Base-by-base conservation (phyloP, 2,113 vertebrate genomes). In the Pontoporia blainvillei region DNA sequence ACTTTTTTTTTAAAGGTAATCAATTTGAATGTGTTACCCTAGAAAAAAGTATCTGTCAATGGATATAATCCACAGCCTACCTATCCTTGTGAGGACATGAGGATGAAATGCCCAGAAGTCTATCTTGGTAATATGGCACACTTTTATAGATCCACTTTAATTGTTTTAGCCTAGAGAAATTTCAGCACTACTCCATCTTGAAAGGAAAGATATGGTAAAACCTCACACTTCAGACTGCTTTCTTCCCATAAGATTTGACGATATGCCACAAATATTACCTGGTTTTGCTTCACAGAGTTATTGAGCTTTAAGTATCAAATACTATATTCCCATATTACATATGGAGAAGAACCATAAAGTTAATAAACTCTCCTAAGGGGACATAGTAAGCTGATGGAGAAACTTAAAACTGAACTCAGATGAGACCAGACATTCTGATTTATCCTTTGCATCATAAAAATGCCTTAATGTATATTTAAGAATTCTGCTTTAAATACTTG, bases 81-180 rank as follows among this genome's bases (percentile, higher is more conserved):
- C 34, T 64, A 31, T 83, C 17, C 15, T 91, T 92, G 27, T 61
- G 1, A 27, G 15, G 17, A 54, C 27, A 83, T 75, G 20, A 62
- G 29, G 1, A 82, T 71, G 15, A 69, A 96, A 75, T 27, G 8
- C 49, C 20, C 72, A 79, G 20, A 90, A 83, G 17, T 90, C 31
- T 69, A 72, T 87, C 34, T 66, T 86, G 36, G 14, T 75, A 87
- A 79, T 41, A 84, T 61, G 36, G 13, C 3, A 75, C 25, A 0
- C 8, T 95, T 97, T 92, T 92, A 90, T 44, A 90, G 44, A 67
- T 34, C 29, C 9, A 66, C 3, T 85, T 87, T 90, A 93, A 94
- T 69, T 96, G 44, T 93, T 92, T 96, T 81, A 94, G 8, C 57
- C 18, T 90, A 71, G 29, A 97, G 83, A 95, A 90, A 90, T 84